Evolutionary conservation across 2,797 vertebrate genomes (phyloP).

Genomic region (Pantherophis vulpinus): DNA sequence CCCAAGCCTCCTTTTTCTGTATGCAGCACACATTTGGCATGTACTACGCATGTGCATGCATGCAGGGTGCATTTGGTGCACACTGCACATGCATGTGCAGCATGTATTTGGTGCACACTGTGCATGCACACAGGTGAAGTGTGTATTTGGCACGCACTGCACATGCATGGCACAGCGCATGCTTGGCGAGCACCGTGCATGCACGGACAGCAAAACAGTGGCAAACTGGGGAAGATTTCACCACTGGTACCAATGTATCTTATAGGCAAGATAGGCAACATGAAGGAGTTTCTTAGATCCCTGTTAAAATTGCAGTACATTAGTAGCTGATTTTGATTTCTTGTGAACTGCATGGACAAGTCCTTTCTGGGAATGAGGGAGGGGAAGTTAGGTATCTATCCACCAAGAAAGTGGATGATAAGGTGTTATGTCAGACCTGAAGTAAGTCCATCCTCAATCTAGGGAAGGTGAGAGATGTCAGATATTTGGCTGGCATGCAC

Average conservation of each 20-base stretch:
- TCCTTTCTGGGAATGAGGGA: not conserved
- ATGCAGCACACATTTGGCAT: no score
- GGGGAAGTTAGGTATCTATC: not conserved
- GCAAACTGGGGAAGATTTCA: no score
- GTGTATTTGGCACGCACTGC: no score
- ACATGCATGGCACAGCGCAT: no score
- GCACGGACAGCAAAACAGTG: no score
- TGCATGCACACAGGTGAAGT: no score
- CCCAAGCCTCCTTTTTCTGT: no score
- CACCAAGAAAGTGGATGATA: not conserved
- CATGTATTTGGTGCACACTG: no score
- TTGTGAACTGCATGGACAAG: not conserved
- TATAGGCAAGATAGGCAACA: not conserved
- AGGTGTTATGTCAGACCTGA: not conserved
- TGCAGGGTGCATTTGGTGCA: no score
- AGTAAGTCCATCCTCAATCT: not conserved
- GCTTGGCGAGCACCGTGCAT: no score
- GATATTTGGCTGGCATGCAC: not conserved
- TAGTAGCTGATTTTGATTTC: not conserved
- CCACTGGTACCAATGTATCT: not conserved
- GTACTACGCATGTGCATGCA: no score
- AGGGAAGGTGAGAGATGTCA: not conserved
- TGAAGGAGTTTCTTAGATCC: not conserved
- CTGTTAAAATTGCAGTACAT: not conserved
- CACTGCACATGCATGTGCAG: no score